Evolutionary conservation across 2,113 vertebrate genomes (phyloP).

Genomic region (Paramisgurnus dabryanus): DNA sequence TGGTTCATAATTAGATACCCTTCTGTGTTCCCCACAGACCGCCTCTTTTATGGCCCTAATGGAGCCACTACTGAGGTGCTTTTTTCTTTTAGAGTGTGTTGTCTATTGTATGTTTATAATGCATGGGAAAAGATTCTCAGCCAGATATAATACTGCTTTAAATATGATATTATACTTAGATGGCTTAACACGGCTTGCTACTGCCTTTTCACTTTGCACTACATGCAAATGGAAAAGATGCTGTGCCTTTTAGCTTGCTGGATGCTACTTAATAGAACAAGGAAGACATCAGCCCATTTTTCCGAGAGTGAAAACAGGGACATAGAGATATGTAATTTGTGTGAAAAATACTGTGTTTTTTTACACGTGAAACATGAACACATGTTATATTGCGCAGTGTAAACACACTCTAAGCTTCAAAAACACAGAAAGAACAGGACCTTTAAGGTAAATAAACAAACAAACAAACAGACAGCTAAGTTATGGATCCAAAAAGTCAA

Average conservation of each 20-base stretch:
- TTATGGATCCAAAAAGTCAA: too few species aligned
- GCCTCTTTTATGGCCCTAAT: not conserved
- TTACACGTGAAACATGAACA: too few species aligned
- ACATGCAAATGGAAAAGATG: not conserved
- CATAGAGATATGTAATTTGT: too few species aligned
- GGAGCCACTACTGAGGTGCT: not conserved
- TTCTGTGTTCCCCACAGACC: not conserved
- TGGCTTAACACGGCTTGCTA: not conserved
- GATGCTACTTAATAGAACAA: too few species aligned
- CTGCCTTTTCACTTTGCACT: slow-evolving; percentile 19
- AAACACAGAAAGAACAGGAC: too few species aligned
- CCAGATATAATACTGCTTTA: not conserved
- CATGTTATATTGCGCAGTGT: too few species aligned
- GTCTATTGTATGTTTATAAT: not conserved
- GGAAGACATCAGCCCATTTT: too few species aligned
- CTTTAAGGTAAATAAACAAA: too few species aligned
- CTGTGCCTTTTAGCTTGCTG: slow-evolving; percentile 2
- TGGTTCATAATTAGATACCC: not conserved
- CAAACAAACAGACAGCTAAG: too few species aligned
- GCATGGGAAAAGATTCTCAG: not conserved
- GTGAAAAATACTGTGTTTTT: too few species aligned
- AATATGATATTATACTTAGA: not conserved
- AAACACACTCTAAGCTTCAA: too few species aligned
- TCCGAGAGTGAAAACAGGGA: too few species aligned
- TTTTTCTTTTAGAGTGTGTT: not conserved